Percentiles rank a stretch among this genome's conserved stretches.
Conservation (phyloP, 2,888 invertebrate species). For the Charanyca ferruginea region DNA sequence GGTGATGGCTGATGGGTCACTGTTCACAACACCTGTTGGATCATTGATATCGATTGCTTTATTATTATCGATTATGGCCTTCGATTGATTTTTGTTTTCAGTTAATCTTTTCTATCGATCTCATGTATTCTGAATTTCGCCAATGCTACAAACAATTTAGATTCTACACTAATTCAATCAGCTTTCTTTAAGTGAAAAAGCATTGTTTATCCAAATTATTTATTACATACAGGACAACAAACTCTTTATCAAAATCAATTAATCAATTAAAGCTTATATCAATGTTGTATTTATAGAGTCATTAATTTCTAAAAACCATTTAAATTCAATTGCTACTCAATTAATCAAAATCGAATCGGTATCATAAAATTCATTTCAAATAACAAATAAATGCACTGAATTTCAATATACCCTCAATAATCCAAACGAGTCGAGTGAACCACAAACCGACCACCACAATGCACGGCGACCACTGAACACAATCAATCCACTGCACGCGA, state of each 20-base stretch:
- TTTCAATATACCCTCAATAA: constrained; percentile 60
- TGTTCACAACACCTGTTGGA: constrained; percentile 73
- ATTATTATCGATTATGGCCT: constrained; percentile 55
- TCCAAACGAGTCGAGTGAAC: constrained; percentile 68
- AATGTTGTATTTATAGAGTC: constrained; percentile 4
- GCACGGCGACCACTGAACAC: constrained; percentile 80
- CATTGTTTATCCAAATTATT: constrained; percentile 34
- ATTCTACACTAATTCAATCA: not conserved
- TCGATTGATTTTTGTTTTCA: constrained; percentile 43
- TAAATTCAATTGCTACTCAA: constrained; percentile 25
- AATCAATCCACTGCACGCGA: constrained; percentile 84
- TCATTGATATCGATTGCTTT: constrained; percentile 62
- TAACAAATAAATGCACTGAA: constrained; percentile 54
- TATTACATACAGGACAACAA: constrained; percentile 40
- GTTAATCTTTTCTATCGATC: constrained; percentile 28
- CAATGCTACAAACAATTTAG: constrained; percentile 10
- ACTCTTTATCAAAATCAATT: constrained; percentile 29
- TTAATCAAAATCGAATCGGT: constrained; percentile 41
- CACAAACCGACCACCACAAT: constrained; percentile 78
- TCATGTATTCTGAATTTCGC: constrained; percentile 16
- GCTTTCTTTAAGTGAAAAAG: not conserved
- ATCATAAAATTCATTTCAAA: constrained; percentile 47
- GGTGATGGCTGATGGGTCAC: constrained; percentile 85
- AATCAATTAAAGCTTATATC: constrained; percentile 16
- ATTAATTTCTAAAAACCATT: constrained; percentile 19